Base-by-base conservation (phyloP, 2,113 vertebrate genomes). In the Scomber colias region DNA sequence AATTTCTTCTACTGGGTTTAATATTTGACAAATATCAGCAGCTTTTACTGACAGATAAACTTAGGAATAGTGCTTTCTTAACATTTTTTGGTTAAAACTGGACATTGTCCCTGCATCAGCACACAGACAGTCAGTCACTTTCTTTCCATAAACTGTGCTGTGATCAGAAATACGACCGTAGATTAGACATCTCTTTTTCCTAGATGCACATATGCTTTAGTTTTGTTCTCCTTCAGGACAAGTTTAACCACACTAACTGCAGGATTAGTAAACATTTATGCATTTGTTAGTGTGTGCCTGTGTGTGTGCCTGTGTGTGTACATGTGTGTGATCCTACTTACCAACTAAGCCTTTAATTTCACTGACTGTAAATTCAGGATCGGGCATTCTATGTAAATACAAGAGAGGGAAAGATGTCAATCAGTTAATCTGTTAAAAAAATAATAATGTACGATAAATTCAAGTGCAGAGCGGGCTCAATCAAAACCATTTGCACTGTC, bases 311-410 rank as follows among this genome's bases (percentile, higher is more conserved):
- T 40, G 35, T 40, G 35, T 61, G 50, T 51, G n/a, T 64, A 9
- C 16, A 19, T 65, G 55, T 45, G 66, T 83, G 31, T 44, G 17
- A 50, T 19, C 50, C 21, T 49, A 97, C 98, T 98, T 95, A 99
- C 98, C 98, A 90, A 99, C 97, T 74, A 99, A 94, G 78, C 97
- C 95, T 93, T 99, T 99, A 91, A 99, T 97, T 57, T 99, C 97
- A 88, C 97, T 96, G 55, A 98, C 95, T 21, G 96, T 97, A 85
- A 99, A 98, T 85, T 98, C 96, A 16, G 96, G 95, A 89, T 97
- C 97, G 31, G 98, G 98, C 97, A 99, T 99, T 87, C 98, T 99
- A 81, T 49, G 90, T 77, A 78, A 77, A 87, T 80, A 50, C 62
- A 87, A 62, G 60, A 83, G 19, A 70, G 11, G 11, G 14, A 14